Base-by-base conservation (phyloP, 2,888 invertebrate species). In the Troides helena region DNA sequence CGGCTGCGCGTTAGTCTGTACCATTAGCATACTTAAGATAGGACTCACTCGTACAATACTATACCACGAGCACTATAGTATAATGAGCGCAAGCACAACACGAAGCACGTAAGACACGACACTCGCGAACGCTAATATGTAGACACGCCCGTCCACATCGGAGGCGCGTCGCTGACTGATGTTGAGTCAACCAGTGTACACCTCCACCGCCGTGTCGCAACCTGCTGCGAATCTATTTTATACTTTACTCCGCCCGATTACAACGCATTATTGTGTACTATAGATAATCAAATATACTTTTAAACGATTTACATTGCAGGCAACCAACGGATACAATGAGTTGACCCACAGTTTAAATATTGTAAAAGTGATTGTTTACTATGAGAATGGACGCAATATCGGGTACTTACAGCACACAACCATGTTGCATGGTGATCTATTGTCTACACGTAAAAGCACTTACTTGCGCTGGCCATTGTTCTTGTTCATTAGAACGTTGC, bases 1-100 rank as follows among this genome's bases (percentile, higher is more conserved):
- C 74, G 90, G 92, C 77, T 94, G 94, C 75, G 94, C 88, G 84
- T 93, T 94, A 77, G 92, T 93, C 81, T 93, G 92, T 80, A 93
- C 90, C 91, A 93, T 93, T 84, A 92, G 87, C 92, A 92, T 92
- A 80, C 80, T 89, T 83, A 78, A 81, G 80, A 78, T 81, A 82
- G 82, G 84, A 82, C 86, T 85, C 91, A 89, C 91, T 90, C 88
- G 85, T 82, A 82, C 86, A 84, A 88, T 88, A 92, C 92, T 92
- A 92, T 92, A 91, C 86, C 79, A 81, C 83, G 78, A 78, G 80
- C 79, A 82, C 82, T 91, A 92, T 91, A 92, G 92, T 90, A 89
- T 82, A 87, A 85, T 85, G 91, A 90, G 92, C 90, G 86, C 87
- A 86, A 85, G 81, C 78, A 82, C 80, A 82, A 81, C 78, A 79